Base-by-base conservation (phyloP, 1,140 invertebrate genomes). In the Drosophila albomicans region DNA sequence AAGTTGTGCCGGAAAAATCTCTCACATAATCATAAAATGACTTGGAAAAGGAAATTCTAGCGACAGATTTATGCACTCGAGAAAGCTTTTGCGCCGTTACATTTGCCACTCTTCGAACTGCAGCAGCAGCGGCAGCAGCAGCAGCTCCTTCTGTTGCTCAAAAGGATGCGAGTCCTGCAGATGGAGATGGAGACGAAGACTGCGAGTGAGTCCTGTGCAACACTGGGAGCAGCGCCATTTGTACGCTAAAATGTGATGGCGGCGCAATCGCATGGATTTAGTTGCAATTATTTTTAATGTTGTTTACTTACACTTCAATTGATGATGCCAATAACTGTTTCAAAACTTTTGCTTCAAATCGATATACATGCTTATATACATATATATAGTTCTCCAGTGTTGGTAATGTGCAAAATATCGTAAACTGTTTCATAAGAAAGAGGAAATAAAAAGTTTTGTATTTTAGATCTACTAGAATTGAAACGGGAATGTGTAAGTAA, bases 1-100 rank as follows among this genome's bases (percentile, higher is more conserved):
- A 72, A 82, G 73, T 84, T 82, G 74, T 84, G 76, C 68, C 78
- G 82, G 76, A 71, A 81, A 89, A 85, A 91, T 91, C 91, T 91
- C 77, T 84, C 82, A 78, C 90, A 91, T 89, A 91, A 91, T 91
- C 90, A 91, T 91, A 91, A 91, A 91, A 89, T 81, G 80, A 88
- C 80, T 87, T 74, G 85, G 78, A 88, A 74, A 78, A 89, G 74
- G 84, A 88, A 88, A 89, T 81, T 89, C 78, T 46, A 75, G 46
- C 80, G 80, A 78, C 85, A 89, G 85, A 88, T 88, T 88, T 88
- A 88, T 88, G 84, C 78, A 89, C 77, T 81, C 48, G 84, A 88
- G 78, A 88, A 84, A 88, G 84, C 84, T 88, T 89, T 88, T 73
- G 84, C 70, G 66, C 68, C 73, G 74, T 74, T 52, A 67, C 64